Evolutionary conservation across 2,113 vertebrate genomes (phyloP).

Genomic region (Zosterops pallidus): DNA sequence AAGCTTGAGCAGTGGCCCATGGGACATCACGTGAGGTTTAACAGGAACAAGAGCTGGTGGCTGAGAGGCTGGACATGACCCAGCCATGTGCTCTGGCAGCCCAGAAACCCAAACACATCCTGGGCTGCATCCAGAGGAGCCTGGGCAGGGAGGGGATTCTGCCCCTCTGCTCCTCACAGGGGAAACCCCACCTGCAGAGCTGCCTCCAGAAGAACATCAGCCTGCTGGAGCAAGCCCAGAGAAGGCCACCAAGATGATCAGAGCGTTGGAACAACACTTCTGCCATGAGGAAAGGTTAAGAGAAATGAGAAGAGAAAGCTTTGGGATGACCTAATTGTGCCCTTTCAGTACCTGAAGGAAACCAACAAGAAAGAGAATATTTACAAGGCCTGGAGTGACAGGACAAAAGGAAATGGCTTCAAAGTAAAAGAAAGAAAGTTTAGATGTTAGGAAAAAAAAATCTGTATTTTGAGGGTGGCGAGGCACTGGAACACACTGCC

Average conservation of each 20-base stretch:
- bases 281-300: background rate
- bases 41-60: background rate
- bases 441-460: background rate
- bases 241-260: background rate
- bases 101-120: background rate
- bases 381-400: background rate
- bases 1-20: background rate
- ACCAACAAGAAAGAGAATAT: background rate
- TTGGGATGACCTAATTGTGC: background rate
- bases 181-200: background rate
- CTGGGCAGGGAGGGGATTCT: background rate
- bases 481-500: rapidly evolving
- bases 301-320: background rate
- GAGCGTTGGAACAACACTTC: background rate
- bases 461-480: background rate
- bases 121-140: background rate
- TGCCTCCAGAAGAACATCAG: background rate
- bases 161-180: background rate
- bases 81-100: background rate
- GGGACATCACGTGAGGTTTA: background rate
- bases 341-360: background rate
- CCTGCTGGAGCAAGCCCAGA: background rate
- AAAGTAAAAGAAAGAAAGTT: background rate
- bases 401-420: background rate
- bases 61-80: background rate